Evolutionary conservation across 2,888 invertebrate species (phyloP), one percentile per base, ranked within the genome.

Genomic region (Sphaerolaimus hirsutus): DNA sequence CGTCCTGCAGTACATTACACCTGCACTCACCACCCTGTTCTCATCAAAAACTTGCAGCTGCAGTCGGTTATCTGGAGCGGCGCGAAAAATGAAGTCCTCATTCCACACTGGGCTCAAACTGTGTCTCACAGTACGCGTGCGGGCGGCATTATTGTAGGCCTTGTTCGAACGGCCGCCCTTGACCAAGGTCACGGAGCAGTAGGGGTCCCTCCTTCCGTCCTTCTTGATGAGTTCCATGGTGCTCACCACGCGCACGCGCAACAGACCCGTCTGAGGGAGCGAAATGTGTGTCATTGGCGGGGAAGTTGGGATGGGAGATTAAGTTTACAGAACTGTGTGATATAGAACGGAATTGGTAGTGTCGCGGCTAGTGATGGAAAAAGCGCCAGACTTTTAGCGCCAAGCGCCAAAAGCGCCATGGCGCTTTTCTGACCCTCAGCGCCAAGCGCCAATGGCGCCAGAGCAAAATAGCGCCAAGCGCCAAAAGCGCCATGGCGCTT

Each of bases 171-270:
- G n/a, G n/a, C n/a, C n/a, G 35, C 64, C 89, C 76, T 49, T 79
- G 78, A 64, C 78, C 78, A 93, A 71, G 68, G 86, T 83, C 63
- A 93, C 78, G 57, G 81, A 75, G 38, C 89, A 89, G 72, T 93
- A 93, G 3, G 93, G 93, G 71, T 93, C 91, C 72, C 89, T 84
- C n/a, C n/a, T n/a, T n/a, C n/a, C 89, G 67, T 97, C 93, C 69
- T 93, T 93, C 68, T 89, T 89, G 47, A 91, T 91, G 61, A 97
- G 72, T 57, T 82, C 79, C 66, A 79, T 78, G 29, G 84, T 87
- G 56, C 79, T 77, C 54, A 83, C 71, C 51, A 89, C 77, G 68
- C 76, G 77, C 64, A 89, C 72, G 59, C 83, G 76, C 64, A 87
- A 63, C 87, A 87, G 12, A 89, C 89, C 2, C 87, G 87, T 37